Evolutionary conservation across 2,113 vertebrate genomes (phyloP).

Genomic region (Regulus satrapa): DNA sequence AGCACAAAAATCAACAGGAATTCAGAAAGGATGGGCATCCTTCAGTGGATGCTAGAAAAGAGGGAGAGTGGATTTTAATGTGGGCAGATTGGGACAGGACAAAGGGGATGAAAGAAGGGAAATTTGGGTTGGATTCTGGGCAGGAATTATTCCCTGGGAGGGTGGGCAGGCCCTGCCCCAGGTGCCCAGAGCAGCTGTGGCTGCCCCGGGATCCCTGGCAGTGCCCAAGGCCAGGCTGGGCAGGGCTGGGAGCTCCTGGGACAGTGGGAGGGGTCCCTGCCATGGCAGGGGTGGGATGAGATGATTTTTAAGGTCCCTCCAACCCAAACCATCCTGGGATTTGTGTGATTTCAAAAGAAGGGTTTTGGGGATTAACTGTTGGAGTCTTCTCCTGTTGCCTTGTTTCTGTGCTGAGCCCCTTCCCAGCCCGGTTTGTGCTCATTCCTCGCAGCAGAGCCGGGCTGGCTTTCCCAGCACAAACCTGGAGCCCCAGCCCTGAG

Average conservation of each 20-base stretch:
- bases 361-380: background rate
- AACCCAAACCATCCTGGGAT: background rate
- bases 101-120: background rate
- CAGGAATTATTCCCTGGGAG: background rate
- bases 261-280: background rate
- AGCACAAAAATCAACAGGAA: accelerated
- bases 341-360: background rate
- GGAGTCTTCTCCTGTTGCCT: background rate
- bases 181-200: background rate
- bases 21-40: too few relatives aligned
- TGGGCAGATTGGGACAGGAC: too few relatives aligned
- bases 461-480: background rate
- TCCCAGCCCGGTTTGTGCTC: background rate
- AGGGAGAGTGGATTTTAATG: accelerated
- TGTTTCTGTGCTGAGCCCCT: background rate
- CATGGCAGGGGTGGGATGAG: background rate
- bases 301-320: background rate
- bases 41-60: accelerated
- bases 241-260: background rate
- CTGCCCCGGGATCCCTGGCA: background rate
- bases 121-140: background rate
- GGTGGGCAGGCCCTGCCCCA: background rate
- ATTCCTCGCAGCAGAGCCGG: background rate
- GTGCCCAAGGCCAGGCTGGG: background rate
- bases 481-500: background rate